Evolutionary conservation across 92 coral and sea anemone species (phyloP).

Genomic region (Phenganax subtilis): DNA sequence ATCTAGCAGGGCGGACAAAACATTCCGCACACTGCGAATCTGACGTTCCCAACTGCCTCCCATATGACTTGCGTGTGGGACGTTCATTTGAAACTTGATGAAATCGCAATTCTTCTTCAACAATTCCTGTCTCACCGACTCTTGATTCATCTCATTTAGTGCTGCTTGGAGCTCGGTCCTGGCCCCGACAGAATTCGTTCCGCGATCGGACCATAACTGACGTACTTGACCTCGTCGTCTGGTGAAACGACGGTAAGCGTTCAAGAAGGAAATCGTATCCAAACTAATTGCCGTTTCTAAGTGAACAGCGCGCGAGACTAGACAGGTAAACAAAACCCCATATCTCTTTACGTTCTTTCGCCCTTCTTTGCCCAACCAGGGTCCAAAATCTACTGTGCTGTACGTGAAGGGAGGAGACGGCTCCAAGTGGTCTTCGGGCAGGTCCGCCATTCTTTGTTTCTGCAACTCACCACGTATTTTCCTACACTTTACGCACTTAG

Average conservation of each 20-base stretch:
- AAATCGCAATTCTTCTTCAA: constrained; percentile 12
- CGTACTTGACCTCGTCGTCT: background rate
- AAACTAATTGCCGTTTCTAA: background rate
- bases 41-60: constrained; percentile 20
- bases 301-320: background rate
- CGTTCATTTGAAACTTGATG: background rate
- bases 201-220: background rate
- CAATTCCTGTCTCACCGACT: background rate
- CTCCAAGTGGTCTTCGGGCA: background rate
- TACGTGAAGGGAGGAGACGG: constrained; percentile 16
- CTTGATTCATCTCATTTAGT: background rate
- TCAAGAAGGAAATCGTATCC: constrained; percentile 4
- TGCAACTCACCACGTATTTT: background rate
- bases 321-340: constrained; percentile 5
- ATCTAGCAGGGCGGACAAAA: constrained; percentile 12
- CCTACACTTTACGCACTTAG: background rate
- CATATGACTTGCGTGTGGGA: constrained; percentile 14
- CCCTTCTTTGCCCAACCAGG: background rate
- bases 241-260: background rate
- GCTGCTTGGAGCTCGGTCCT: constrained; percentile 9
- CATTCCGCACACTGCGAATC: constrained; percentile 7
- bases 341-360: background rate
- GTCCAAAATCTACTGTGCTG: background rate
- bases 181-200: background rate
- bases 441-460: constrained; percentile 1